Evolutionary conservation across 2,797 vertebrate genomes (phyloP).

Genomic region (Melanogrammus aeglefinus): DNA sequence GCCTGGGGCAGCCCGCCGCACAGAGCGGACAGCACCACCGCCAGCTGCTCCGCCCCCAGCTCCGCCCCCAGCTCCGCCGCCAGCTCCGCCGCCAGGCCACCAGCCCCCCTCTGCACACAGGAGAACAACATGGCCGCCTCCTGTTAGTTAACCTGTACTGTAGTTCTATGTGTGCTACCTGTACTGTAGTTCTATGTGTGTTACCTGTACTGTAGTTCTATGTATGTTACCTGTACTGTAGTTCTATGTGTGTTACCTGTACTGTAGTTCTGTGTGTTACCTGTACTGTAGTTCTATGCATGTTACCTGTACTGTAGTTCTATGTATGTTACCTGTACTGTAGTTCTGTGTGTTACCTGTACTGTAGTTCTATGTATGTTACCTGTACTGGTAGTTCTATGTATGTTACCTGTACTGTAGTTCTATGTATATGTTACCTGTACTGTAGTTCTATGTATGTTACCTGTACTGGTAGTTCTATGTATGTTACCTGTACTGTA

Average conservation of each 20-base stretch:
- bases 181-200: no score
- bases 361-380: background rate
- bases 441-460: background rate
- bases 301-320: background rate
- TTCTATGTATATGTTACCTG: background rate
- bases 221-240: background rate
- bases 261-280: background rate
- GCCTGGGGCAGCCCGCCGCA: slow-evolving; percentile 79
- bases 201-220: background rate
- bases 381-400: background rate
- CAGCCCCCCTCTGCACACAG: background rate
- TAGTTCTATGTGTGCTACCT: no score
- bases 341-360: background rate
- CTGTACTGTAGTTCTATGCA: background rate
- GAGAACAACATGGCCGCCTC: background rate
- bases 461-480: background rate
- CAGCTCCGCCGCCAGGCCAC: no score
- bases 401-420: background rate
- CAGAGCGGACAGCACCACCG: slow-evolving; percentile 77
- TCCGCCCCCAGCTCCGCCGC: no score
- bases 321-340: background rate
- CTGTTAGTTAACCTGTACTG: background rate
- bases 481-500: no score
- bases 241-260: background rate
- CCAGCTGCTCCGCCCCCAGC: slow-evolving; percentile 58